Percentiles rank a stretch among this genome's conserved stretches.
phyloP scores from a whole-genome alignment of 2,113 vertebrate species.

The Maylandia zebra region DNA sequence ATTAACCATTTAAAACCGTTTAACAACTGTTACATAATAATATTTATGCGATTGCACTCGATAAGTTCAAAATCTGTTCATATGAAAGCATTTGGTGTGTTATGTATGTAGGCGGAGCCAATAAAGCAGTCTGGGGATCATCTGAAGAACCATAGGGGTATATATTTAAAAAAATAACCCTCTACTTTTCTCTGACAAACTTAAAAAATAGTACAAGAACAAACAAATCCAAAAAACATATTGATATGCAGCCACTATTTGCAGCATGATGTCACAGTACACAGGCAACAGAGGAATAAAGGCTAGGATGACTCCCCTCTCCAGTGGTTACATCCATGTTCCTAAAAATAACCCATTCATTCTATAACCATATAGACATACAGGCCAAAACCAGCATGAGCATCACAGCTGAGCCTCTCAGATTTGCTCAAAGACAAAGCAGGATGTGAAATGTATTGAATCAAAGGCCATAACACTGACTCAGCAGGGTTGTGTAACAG shows the following conservation, averaged over 20 bases:
- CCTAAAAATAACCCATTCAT: slow-evolving; percentile 61
- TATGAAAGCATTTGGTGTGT: background rate
- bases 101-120: background rate
- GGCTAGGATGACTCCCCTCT: background rate
- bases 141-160: background rate
- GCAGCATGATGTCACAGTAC: background rate
- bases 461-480: background rate
- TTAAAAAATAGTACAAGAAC: background rate
- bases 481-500: background rate
- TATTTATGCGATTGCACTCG: background rate
- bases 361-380: slow-evolving; percentile 6
- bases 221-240: background rate
- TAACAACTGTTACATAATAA: background rate
- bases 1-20: background rate
- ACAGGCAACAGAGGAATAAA: background rate
- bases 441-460: background rate
- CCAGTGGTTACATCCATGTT: slow-evolving; percentile 25
- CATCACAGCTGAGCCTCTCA: slow-evolving; percentile 16
- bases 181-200: background rate
- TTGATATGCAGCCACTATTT: background rate
- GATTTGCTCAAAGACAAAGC: background rate
- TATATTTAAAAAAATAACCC: background rate
- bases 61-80: background rate
- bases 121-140: background rate
- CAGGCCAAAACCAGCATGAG: background rate